Evolutionary conservation across 2,888 invertebrate species (phyloP), one percentile per base, ranked within the genome.

Genomic region (Alsophila aescularia): DNA sequence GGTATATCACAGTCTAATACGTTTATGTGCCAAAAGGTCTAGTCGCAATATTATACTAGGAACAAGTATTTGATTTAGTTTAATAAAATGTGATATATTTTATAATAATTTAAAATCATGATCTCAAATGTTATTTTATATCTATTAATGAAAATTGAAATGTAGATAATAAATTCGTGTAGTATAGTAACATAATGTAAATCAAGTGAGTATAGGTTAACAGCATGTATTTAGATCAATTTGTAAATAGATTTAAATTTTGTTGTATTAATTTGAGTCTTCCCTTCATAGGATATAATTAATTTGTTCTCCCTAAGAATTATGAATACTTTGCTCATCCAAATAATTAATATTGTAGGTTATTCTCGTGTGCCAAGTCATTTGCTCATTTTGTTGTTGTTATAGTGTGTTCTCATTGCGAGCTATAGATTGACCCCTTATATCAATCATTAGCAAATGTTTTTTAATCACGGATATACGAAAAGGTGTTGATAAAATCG

Each of bases 321-420:
- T n/a, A n/a, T n/a, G 39, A 35, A 37, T 35, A 29, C 5, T 47
- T 49, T 54, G 54, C 49, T 54, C 50, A 55, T 43, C n/a, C n/a
- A n/a, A n/a, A n/a, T n/a, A n/a, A n/a, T n/a, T n/a, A n/a, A n/a
- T n/a, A n/a, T n/a, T n/a, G n/a, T n/a, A n/a, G n/a, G n/a, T n/a
- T n/a, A n/a, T n/a, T n/a, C 27, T 49, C 31, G n/a, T 41, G 43
- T 54, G 48, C 48, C 49, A 43, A 54, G 13, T 24, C 6, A 31
- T 45, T 55, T 55, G 50, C 55, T 55, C 50, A 55, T 45, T 10
- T 16, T 49, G 8, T 47, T 34, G 13, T 39, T 39, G 12, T 39
- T 24, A 8, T 18, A 10, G 0, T 16, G 21, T 35, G 21, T 35
- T 42, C 31, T 31, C 15, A 24, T 21, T 24, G 44, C 24, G 14